phyloP scores from a whole-genome alignment of 64 coral and sea anemone species.

The Stylophora pistillata region DNA sequence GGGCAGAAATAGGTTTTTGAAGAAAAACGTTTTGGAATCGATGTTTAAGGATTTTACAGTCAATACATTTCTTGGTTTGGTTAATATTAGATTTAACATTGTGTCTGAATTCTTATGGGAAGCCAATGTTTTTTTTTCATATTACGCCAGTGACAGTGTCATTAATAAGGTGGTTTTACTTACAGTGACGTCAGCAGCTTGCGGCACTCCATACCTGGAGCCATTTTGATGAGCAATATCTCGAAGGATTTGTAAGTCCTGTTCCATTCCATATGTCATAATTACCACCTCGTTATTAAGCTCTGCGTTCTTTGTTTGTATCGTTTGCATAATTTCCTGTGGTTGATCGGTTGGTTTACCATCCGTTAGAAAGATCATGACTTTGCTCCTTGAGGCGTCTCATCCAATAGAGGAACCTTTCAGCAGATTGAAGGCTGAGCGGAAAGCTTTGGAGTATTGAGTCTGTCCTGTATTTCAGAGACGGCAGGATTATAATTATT shows the following conservation, averaged over 20 bases:
- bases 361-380: slow-evolving; percentile 57
- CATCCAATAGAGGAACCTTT: neutral
- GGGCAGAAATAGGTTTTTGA: too few relatives aligned
- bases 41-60: too few relatives aligned
- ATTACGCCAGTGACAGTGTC: too few relatives aligned
- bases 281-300: slow-evolving; percentile 40
- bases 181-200: slow-evolving; percentile 31
- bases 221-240: slow-evolving; percentile 32
- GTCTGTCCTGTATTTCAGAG: slow-evolving; percentile 25
- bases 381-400: slow-evolving; percentile 14
- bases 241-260: neutral
- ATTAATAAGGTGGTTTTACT: neutral
- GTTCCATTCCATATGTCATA: slow-evolving; percentile 55
- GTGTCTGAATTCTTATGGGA: too few relatives aligned
- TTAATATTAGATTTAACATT: too few relatives aligned
- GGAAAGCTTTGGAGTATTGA: slow-evolving; percentile 20
- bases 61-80: too few relatives aligned
- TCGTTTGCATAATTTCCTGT: neutral
- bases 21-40: too few relatives aligned
- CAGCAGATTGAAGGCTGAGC: slow-evolving; percentile 43
- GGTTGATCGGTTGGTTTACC: slow-evolving; percentile 37
- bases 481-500: neutral
- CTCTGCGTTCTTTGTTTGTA: slow-evolving; percentile 38
- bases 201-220: neutral
- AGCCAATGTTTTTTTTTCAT: too few relatives aligned